A percentile compares a stretch with the other conserved stretches of the same genome.
These are phyloP conservation scores for Drosophila diplacantha DNA, from an alignment of 2,888 invertebrate genomes.

Conservation along the genomic window DNA sequence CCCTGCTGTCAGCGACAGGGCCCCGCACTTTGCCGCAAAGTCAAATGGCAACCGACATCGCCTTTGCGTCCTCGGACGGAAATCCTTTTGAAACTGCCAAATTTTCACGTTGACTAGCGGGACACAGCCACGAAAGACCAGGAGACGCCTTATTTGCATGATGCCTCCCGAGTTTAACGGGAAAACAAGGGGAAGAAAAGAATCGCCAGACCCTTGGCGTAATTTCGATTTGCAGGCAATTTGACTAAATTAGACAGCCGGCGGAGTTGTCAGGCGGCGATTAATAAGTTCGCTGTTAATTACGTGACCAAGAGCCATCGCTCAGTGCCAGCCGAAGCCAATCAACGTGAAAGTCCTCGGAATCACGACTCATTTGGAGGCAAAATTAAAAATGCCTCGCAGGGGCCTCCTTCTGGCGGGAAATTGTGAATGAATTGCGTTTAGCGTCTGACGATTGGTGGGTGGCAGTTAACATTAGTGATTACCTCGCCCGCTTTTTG, in stretches of 20 bases:
- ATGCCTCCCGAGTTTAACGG: not conserved
- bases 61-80: constrained; percentile 8
- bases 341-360: constrained; percentile 63
- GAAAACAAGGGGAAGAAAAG: not conserved
- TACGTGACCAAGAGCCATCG: constrained; percentile 56
- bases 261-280: constrained; percentile 36
- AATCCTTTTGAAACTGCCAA: constrained; percentile 43
- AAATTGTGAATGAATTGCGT: constrained; percentile 63
- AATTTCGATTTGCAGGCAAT: constrained; percentile 55
- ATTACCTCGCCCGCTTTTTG: constrained; percentile 16
- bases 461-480: constrained; percentile 50
- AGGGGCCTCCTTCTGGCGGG: constrained; percentile 26
- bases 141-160: constrained; percentile 46
- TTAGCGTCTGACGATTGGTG: constrained; percentile 52
- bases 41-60: constrained; percentile 52
- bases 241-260: constrained; percentile 59
- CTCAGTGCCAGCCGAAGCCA: constrained; percentile 44
- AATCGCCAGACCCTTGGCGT: constrained; percentile 30
- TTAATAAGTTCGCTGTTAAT: constrained; percentile 66
- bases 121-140: constrained; percentile 12
- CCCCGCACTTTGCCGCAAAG: constrained; percentile 57
- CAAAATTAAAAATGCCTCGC: constrained; percentile 64
- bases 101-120: constrained; percentile 52
- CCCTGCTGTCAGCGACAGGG: constrained; percentile 52
- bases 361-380: constrained; percentile 56